Conservation (phyloP, 64 coral and sea anemone species). For the Montipora efflorescens region DNA sequence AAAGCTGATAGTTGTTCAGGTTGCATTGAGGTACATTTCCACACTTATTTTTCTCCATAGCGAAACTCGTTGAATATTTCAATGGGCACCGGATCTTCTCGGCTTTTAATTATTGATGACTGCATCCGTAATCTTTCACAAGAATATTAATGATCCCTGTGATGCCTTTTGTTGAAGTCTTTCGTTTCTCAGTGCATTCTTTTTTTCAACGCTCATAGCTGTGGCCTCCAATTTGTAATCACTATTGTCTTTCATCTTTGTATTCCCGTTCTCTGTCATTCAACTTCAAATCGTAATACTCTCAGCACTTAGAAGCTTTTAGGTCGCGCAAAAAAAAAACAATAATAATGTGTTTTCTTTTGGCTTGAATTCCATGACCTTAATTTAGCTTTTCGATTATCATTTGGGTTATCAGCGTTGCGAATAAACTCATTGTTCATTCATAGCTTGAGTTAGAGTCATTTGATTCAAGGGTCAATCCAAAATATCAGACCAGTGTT, state of each 20-base stretch:
- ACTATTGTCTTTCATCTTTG: neutral
- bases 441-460: no score
- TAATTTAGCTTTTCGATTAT: no score
- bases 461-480: no score
- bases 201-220: neutral
- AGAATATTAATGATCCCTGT: neutral
- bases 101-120: neutral
- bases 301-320: no score
- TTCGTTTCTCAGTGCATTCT: neutral
- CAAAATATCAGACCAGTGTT: no score
- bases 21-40: neutral
- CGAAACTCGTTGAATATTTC: neutral
- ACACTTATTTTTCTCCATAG: neutral
- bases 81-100: neutral
- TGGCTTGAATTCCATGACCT: no score
- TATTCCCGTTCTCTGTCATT: slow-evolving; percentile 15
- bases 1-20: neutral
- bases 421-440: no score
- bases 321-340: no score
- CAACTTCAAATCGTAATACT: no score
- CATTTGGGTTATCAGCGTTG: no score
- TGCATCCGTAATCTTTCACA: neutral
- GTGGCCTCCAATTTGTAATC: neutral
- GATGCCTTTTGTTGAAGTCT: neutral
- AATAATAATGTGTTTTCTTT: no score